Evolutionary conservation across 2,797 vertebrate species (phyloP), one percentile per base, ranked within the genome.

Genomic region (Brachyalestes nurse): DNA sequence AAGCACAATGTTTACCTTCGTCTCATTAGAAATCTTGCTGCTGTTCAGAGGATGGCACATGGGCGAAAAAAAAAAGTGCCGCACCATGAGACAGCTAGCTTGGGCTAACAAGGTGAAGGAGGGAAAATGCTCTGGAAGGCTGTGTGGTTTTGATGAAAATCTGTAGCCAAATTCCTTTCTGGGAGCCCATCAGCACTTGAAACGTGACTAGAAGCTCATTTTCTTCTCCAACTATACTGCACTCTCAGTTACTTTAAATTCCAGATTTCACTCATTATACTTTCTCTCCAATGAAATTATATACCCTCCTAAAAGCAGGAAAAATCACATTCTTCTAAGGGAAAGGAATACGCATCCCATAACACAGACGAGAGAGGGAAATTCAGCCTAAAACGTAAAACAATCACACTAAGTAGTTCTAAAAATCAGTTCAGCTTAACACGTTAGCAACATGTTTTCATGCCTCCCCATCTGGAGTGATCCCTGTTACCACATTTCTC

Each of bases 1-100:
- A 86, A 87, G 86, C 86, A 77, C 85, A 87, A 84, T 82, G 86
- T 87, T 89, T 88, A 82, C 69, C 66, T 84, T 81, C 64, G 83
- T 77, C 84, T 81, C 77, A 23, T 64, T 55, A 72, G 23, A 7
- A 47, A 34, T 23, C 57, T 57, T 4, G 34, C 74, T 64, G 25
- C 38, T 78, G 70, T 70, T 67, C 25, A 2, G 28, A 55, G n/a
- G 4, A 28, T 4, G 53, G 62, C n/a, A 14, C 62, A 21, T 49
- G 9, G 6, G 61, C 0, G 6, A 14, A 40, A 40, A 2, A 55
- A 34, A 34, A 34, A 34, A 77, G 9, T 55, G 16, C 1, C 1
- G 10, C 47, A 72, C 14, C 6, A 13, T 34, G 40, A 69, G 55
- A 60, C 7, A 17, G 21, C 58, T 53, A 91, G 86, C 87, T 91